Base-by-base conservation (phyloP, 2,113 vertebrate genomes). In the Alligator mississippiensis region DNA sequence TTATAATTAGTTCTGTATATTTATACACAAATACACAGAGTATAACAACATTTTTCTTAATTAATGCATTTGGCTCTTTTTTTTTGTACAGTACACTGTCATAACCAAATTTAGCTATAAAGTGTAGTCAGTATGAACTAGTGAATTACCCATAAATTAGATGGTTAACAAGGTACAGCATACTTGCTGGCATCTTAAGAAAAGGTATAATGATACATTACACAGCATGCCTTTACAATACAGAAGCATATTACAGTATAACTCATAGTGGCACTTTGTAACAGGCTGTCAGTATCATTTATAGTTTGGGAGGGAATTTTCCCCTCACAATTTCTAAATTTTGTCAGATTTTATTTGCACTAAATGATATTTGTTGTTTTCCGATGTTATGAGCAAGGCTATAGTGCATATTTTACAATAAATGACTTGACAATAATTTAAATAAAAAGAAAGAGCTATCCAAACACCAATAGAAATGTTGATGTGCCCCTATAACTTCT, bases 161-260 rank as follows among this genome's bases (percentile, higher is more conserved):
- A 66, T 47, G 16, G 61, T 83, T 91, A 96, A 90, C 70, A 77
- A 93, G 38, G 24, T 28, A 95, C 58, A 77, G 66, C 58, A 94
- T 14, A 77, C 1, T 80, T 25, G 81, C 2, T 75, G 84, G 75
- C 58, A 78, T 84, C 22, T 77, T 91, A 77, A 80, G 61, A 80
- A 95, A 90, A 92, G 0, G 0, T 59, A 21, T 11, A 80, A 88
- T 84, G 93, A 77, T 28, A 87, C 34, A 8, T 21, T 38, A 28
- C 85, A 88, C 38, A 63, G 66, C 30, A 64, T 15, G 16, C 5
- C 55, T 90, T 87, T 91, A 68, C 85, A 86, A 57, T 61, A 84
- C 13, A 68, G 38, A 82, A 87, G 83, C 60, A 61, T 61, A 79
- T 60, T 82, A 87, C 58, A 68, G 9, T 22, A 28, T 60, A 66